Evolutionary conservation across 2,113 vertebrate species (phyloP).

Genomic region (Typhlomys cinereus): DNA sequence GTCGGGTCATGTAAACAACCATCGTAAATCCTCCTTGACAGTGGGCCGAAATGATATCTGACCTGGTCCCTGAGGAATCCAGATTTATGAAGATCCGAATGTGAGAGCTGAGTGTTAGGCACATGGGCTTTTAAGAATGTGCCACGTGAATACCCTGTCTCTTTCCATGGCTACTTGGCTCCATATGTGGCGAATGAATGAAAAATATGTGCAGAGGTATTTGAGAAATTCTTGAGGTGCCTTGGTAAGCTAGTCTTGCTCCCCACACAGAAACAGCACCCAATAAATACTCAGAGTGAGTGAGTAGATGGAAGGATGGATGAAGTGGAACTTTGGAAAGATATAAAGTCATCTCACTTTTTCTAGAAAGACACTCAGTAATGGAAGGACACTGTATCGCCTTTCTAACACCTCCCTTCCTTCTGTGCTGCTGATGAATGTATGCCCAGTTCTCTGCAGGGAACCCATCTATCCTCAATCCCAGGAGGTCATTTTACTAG

Average conservation of each 20-base stretch:
- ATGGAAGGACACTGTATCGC: background rate
- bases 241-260: constrained; percentile 51
- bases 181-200: constrained; percentile 72
- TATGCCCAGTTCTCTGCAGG: background rate
- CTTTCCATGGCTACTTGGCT: constrained; percentile 63
- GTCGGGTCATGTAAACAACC: constrained; percentile 86
- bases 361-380: constrained; percentile 21
- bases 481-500: background rate
- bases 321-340: constrained; percentile 51
- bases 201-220: constrained; percentile 72
- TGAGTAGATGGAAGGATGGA: constrained; percentile 41
- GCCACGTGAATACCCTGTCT: constrained; percentile 77
- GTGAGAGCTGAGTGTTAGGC: constrained; percentile 81
- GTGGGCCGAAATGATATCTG: constrained; percentile 85
- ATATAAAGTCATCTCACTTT: constrained; percentile 63
- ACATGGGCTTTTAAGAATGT: constrained; percentile 79
- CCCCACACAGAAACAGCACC: constrained; percentile 51
- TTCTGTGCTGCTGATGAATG: background rate
- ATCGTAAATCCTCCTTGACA: constrained; percentile 88
- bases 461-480: background rate
- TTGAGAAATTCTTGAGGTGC: constrained; percentile 71
- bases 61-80: constrained; percentile 85
- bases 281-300: constrained; percentile 70
- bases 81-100: constrained; percentile 84
- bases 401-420: background rate